Evolutionary conservation across 2,113 vertebrate genomes (phyloP).

Genomic region (Halcyon malimbica): DNA sequence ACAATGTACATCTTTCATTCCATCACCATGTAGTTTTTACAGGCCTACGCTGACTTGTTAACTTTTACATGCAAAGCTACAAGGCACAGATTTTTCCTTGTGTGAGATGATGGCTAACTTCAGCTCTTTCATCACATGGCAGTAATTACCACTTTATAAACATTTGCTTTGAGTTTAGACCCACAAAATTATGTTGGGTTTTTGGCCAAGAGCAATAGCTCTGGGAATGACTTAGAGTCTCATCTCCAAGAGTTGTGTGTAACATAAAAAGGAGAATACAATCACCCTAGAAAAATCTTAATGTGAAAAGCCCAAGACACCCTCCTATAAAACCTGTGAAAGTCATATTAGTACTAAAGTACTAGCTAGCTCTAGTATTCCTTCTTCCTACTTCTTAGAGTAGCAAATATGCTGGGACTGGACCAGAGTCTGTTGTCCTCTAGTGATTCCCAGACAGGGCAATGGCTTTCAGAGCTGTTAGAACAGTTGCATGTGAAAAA

Average conservation of each 20-base stretch:
- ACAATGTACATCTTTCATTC: not conserved
- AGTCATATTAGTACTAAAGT: not conserved
- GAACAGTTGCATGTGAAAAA: not conserved
- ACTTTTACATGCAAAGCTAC: not conserved
- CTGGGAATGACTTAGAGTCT: not conserved
- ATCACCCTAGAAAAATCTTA: not conserved
- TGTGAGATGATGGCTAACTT: not conserved
- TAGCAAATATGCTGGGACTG: not conserved
- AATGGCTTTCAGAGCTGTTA: not conserved
- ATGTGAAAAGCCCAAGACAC: not conserved
- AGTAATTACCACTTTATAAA: not conserved
- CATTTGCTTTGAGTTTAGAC: not conserved
- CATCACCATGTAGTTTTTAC: not conserved
- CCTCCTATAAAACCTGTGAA: not conserved
- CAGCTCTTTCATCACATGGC: not conserved
- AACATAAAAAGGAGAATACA: not conserved
- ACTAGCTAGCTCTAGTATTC: not conserved
- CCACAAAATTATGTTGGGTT: not conserved
- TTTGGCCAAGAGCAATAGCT: not conserved
- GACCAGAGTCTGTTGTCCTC: not conserved
- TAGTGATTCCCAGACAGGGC: not conserved
- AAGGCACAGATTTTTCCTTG: not conserved
- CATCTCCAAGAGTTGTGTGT: not conserved
- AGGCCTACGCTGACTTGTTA: not conserved
- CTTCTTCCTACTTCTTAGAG: not conserved